phyloP scores from a whole-genome alignment of 2,797 vertebrate genomes.

The Coracias cyanogaster region DNA sequence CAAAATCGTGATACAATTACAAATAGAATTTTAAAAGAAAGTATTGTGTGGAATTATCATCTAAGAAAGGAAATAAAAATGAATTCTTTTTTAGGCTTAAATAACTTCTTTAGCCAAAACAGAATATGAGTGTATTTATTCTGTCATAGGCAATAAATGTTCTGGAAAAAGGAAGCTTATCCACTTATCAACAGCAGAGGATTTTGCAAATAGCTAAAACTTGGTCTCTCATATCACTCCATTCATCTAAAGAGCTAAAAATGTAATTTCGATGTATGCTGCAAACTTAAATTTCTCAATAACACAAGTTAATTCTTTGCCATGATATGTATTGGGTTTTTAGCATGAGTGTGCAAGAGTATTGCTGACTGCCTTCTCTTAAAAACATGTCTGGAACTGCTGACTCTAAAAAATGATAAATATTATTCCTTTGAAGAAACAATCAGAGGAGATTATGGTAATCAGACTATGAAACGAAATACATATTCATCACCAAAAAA shows the following conservation, averaged over 20 bases:
- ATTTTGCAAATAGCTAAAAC: neutral
- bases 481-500: constrained; percentile 45
- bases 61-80: neutral
- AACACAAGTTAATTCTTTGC: neutral
- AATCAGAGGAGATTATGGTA: constrained; percentile 75
- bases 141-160: neutral
- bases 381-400: constrained; percentile 1
- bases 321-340: neutral
- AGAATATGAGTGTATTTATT: neutral
- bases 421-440: constrained; percentile 72
- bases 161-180: neutral
- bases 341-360: neutral
- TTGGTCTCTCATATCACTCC: neutral
- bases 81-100: neutral
- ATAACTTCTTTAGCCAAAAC: neutral
- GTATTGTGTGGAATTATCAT: neutral
- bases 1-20: neutral
- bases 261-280: neutral
- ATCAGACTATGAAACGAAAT: constrained; percentile 63
- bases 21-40: constrained; percentile 3
- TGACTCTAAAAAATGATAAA: constrained; percentile 71
- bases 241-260: neutral
- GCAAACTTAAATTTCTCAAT: neutral
- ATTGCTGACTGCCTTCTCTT: neutral
- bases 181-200: neutral